Percentiles rank a stretch among this genome's conserved stretches.
These are phyloP conservation scores for Sus cebifrons DNA, from an alignment of 2,797 vertebrate genomes.

Conservation along the genomic window DNA sequence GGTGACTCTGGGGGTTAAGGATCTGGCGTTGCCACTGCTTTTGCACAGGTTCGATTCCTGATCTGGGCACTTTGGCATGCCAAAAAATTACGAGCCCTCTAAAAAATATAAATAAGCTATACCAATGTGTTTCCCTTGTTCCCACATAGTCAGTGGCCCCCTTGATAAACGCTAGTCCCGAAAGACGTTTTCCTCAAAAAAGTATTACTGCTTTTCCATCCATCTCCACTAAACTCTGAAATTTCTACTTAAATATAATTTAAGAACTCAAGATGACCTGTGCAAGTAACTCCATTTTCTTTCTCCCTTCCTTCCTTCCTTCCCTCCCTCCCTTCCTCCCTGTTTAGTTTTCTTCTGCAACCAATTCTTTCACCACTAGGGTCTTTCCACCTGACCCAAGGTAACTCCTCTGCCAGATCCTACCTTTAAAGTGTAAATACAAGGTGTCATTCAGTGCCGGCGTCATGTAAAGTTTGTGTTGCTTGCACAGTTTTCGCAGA, in stretches of 20 bases:
- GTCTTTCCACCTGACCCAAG: fast-evolving
- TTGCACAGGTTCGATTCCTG: too few species aligned
- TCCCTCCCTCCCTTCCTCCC: too few species aligned
- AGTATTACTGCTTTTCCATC: background rate
- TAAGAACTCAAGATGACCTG: background rate
- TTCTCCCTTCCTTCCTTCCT: too few species aligned
- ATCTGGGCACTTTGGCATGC: too few species aligned
- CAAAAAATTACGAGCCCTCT: background rate
- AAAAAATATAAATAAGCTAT: conserved; percentile 1
- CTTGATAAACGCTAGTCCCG: background rate
- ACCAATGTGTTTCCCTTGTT: background rate
- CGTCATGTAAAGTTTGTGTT: conserved; percentile 95
- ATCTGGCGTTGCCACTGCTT: too few species aligned
- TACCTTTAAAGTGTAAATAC: conserved; percentile 97
- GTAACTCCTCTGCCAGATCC: background rate
- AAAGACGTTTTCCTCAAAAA: background rate
- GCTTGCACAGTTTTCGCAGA: conserved; percentile 95
- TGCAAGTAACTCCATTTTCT: background rate
- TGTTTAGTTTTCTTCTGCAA: background rate
- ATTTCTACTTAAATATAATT: background rate
- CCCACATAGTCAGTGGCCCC: background rate
- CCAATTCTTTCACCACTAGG: background rate
- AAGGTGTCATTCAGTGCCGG: conserved; percentile 95
- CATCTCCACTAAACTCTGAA: background rate
- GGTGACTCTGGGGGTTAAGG: too few species aligned